phyloP scores from a whole-genome alignment of 2,888 invertebrate species.

The Athetis lepigone region DNA sequence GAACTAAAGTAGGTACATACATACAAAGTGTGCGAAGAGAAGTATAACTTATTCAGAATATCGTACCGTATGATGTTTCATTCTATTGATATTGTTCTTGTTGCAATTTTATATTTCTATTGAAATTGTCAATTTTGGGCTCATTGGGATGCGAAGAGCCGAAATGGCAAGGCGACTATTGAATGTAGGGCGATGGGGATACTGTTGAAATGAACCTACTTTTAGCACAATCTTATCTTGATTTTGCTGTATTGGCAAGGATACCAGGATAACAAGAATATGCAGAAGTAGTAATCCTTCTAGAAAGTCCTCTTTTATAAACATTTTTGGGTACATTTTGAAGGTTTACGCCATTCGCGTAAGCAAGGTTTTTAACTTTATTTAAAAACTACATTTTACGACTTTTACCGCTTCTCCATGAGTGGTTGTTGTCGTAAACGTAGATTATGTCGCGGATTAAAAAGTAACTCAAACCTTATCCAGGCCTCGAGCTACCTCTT shows the following conservation, averaged over 20 bases:
- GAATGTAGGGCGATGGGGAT: background rate
- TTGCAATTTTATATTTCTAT: conserved; percentile 23
- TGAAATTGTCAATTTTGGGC: background rate
- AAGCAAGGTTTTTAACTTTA: background rate
- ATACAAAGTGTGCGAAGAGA: conserved; percentile 11
- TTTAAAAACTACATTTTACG: background rate
- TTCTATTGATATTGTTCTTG: conserved; percentile 12
- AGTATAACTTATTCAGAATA: conserved; percentile 50
- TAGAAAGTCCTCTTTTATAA: too few species aligned
- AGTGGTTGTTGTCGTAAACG: background rate
- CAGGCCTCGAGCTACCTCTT: too few species aligned
- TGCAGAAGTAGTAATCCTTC: too few species aligned
- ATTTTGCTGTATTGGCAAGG: too few species aligned
- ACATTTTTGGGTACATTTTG: background rate
- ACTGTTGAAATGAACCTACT: background rate
- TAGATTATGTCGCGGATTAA: background rate
- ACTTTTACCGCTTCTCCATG: background rate
- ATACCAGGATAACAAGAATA: too few species aligned
- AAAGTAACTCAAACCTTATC: background rate
- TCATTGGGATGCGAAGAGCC: background rate
- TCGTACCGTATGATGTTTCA: conserved; percentile 17
- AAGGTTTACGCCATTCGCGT: background rate
- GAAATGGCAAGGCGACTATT: background rate
- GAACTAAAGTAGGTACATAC: conserved; percentile 34
- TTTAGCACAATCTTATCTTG: background rate